phyloP scores from a whole-genome alignment of 2,888 invertebrate species.

The Phytoseiulus persimilis region DNA sequence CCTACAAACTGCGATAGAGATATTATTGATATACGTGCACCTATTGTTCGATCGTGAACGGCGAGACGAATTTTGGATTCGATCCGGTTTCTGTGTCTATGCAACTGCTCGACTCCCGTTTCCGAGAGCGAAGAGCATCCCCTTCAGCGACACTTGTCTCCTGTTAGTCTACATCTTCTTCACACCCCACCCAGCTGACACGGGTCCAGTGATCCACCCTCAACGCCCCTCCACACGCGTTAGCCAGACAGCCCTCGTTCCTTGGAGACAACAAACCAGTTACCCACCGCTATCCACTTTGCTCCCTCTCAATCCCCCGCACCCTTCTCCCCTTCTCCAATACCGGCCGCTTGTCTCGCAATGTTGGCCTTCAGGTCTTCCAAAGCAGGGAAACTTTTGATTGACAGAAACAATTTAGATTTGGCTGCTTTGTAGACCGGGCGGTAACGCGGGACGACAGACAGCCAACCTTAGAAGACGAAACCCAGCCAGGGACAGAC shows the following conservation, averaged over 20 bases:
- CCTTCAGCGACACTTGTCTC: not conserved
- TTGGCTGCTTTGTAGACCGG: slow-evolving; percentile 14
- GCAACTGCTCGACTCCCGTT: not conserved
- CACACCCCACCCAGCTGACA: not conserved
- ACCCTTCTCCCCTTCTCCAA: not conserved
- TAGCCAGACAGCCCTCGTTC: not conserved
- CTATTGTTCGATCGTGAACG: too few species aligned
- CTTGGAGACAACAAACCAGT: not conserved
- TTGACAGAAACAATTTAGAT: slow-evolving; percentile 38
- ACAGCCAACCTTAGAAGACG: slow-evolving; percentile 5
- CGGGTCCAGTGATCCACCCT: not conserved
- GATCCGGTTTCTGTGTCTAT: too few species aligned
- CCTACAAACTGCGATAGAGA: too few species aligned
- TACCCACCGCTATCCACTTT: not conserved
- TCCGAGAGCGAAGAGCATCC: not conserved
- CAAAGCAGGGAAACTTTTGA: slow-evolving; percentile 28
- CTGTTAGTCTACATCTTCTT: not conserved
- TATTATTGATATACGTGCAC: too few species aligned
- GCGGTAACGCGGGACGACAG: not conserved
- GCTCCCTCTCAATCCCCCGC: not conserved
- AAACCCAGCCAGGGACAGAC: not conserved
- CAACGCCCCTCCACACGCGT: not conserved
- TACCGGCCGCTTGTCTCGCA: not conserved
- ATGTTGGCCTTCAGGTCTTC: not conserved
- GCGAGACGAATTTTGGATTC: too few species aligned